A percentile compares a stretch with the other conserved stretches of the same genome.
Evolutionary conservation across 2,888 invertebrate species (phyloP).

Genomic region (Rhingia campestris): DNA sequence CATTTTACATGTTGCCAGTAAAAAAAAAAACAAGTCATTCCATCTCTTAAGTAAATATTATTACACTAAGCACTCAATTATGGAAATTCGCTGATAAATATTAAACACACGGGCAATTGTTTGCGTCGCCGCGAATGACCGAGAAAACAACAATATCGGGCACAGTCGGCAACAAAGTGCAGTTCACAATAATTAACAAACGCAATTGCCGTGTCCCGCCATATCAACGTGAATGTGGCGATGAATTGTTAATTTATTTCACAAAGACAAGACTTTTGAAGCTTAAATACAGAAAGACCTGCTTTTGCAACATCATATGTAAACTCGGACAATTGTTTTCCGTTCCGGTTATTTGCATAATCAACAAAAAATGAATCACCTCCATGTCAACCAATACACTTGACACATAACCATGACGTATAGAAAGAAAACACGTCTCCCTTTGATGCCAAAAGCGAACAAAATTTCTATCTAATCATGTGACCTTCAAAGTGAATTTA

Average conservation of each 20-base stretch:
- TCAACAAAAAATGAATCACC: not conserved
- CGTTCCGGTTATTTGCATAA: not conserved
- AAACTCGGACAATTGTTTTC: not conserved
- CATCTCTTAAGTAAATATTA: too few species aligned
- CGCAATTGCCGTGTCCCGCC: not conserved
- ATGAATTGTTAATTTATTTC: not conserved
- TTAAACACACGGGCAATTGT: too few species aligned
- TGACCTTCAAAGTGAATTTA: constrained; percentile 38
- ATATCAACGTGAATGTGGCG: not conserved
- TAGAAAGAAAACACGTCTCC: not conserved
- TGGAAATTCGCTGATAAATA: too few species aligned
- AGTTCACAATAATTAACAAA: not conserved
- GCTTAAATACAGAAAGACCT: not conserved
- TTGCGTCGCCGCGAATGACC: too few species aligned
- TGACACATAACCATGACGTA: constrained; percentile 12
- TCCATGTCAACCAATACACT: constrained; percentile 15
- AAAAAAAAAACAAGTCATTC: too few species aligned
- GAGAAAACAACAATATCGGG: too few species aligned
- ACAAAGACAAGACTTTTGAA: not conserved
- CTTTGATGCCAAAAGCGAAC: too few species aligned
- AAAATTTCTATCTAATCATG: constrained; percentile 6
- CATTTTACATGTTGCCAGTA: too few species aligned
- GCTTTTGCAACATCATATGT: not conserved
- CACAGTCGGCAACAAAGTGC: too few species aligned
- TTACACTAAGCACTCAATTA: too few species aligned